Percentiles rank a stretch among this genome's conserved stretches.
Conservation (phyloP, 2,888 invertebrate species). For the Metacarcinus magister region DNA sequence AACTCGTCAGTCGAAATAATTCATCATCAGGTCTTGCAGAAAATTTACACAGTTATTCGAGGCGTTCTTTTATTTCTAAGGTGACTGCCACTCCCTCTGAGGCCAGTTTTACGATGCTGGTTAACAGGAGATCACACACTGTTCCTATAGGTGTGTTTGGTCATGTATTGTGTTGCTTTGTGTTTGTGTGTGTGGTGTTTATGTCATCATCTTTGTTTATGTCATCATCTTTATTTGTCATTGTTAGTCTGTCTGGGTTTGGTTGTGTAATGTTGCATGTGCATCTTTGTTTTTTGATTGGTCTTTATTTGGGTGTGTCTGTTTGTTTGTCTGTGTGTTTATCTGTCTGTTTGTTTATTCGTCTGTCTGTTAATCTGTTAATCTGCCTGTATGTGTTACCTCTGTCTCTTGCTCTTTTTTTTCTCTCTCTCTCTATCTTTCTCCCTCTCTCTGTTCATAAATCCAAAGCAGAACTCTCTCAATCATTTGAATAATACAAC, state of each 20-base stretch:
- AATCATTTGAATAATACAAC: background rate
- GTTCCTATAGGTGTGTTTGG: background rate
- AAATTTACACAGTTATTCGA: too few species aligned
- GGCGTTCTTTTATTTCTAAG: too few species aligned
- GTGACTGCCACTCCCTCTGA: too few species aligned
- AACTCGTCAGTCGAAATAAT: too few species aligned
- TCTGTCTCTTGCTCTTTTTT: slow-evolving; percentile 17
- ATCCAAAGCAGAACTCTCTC: background rate
- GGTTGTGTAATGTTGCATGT: background rate
- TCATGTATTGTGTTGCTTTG: background rate
- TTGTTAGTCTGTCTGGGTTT: background rate
- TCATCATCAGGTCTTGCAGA: too few species aligned
- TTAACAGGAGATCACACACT: too few species aligned
- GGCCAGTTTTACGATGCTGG: too few species aligned
- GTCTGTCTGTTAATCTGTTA: background rate
- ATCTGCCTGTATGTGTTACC: background rate
- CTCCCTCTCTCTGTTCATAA: background rate
- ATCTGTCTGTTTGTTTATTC: background rate
- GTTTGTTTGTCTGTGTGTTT: background rate
- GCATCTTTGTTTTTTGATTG: background rate
- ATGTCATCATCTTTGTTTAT: background rate
- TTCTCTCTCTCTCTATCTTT: background rate
- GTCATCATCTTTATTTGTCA: background rate
- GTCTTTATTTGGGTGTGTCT: background rate
- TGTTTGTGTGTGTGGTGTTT: background rate